phyloP scores from a whole-genome alignment of 2,888 invertebrate species.

The Archips crataeganus region DNA sequence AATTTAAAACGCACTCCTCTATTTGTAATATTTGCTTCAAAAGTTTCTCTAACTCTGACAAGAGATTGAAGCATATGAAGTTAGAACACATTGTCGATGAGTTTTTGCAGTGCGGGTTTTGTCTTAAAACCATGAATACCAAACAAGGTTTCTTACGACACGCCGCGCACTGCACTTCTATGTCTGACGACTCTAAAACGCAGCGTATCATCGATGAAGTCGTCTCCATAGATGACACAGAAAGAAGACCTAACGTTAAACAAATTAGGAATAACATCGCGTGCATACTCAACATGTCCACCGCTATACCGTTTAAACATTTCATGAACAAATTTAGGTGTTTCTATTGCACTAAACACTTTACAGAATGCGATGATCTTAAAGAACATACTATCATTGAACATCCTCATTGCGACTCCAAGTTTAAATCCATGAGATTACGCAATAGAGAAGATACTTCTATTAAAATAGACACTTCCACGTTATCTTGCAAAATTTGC shows the following conservation, averaged over 20 bases:
- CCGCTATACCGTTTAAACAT: constrained; percentile 73
- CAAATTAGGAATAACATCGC: constrained; percentile 65
- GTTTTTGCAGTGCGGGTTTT: constrained; percentile 64
- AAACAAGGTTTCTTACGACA: constrained; percentile 68
- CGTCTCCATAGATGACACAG: constrained; percentile 49
- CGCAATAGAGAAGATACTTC: constrained; percentile 65
- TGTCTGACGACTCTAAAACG: constrained; percentile 43
- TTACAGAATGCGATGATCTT: constrained; percentile 63
- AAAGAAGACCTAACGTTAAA: constrained; percentile 57
- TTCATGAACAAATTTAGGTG: constrained; percentile 71
- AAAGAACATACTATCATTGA: constrained; percentile 64
- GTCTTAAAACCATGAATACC: constrained; percentile 61
- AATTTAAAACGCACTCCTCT: constrained; percentile 61
- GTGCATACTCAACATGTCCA: constrained; percentile 70
- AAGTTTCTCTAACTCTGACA: constrained; percentile 60
- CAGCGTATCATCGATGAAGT: constrained; percentile 34
- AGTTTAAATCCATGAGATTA: constrained; percentile 65
- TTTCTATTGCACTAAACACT: constrained; percentile 75
- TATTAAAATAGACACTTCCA: constrained; percentile 70
- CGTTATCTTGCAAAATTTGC: constrained; percentile 67
- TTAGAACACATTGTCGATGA: constrained; percentile 58
- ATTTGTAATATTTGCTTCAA: constrained; percentile 70
- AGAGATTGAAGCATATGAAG: constrained; percentile 69
- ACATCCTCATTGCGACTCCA: constrained; percentile 69
- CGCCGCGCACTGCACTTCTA: constrained; percentile 59